These are phyloP conservation scores for Elegia similella DNA, from an alignment of 2,888 invertebrate species.

Conservation along the genomic window DNA sequence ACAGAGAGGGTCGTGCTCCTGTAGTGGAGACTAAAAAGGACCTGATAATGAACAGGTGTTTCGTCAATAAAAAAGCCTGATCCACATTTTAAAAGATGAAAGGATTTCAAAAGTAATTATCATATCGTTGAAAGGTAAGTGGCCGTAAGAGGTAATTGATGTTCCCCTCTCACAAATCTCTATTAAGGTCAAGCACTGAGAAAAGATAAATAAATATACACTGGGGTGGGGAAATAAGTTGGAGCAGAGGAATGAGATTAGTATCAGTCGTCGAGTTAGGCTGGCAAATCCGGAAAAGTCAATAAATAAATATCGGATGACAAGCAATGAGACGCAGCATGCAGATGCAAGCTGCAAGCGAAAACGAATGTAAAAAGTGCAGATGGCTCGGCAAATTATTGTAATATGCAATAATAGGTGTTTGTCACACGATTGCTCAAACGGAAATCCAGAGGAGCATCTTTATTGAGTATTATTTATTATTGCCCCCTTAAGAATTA, in stretches of 20 bases:
- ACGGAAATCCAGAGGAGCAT: no score
- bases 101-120: slow-evolving; percentile 44
- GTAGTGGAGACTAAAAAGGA: no score
- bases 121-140: slow-evolving; percentile 52
- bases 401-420: no score
- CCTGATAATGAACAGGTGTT: neutral
- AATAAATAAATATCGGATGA: slow-evolving; percentile 15
- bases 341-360: neutral
- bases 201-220: slow-evolving; percentile 37
- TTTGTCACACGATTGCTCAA: no score
- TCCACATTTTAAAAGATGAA: slow-evolving; percentile 22
- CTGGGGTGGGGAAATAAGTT: slow-evolving; percentile 32
- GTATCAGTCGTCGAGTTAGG: slow-evolving; percentile 1
- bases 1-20: no score
- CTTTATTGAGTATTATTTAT: no score
- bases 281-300: slow-evolving; percentile 14
- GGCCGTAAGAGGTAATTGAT: slow-evolving; percentile 51
- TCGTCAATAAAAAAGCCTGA: neutral
- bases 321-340: neutral
- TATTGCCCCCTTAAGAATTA: no score
- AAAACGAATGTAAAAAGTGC: neutral
- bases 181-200: slow-evolving; percentile 51
- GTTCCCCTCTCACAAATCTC: slow-evolving; percentile 43
- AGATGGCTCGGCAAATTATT: neutral
- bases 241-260: slow-evolving; percentile 28